Base-by-base conservation (phyloP, 2,113 vertebrate genomes). In the Eleginops maclovinus region DNA sequence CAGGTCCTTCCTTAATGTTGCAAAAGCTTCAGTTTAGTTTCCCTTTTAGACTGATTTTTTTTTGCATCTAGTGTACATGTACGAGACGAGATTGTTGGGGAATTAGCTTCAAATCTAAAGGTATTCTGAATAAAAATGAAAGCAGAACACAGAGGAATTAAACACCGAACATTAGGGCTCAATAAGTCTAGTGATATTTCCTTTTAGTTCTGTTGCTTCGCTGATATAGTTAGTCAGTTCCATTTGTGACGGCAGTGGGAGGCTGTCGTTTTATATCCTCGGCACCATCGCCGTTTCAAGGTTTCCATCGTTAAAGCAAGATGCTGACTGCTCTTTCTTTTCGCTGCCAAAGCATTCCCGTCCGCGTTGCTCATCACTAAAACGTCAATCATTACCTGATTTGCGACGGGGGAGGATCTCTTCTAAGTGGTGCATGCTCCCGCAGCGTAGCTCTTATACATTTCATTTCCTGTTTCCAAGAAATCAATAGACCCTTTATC, bases 301-400 rank as follows among this genome's bases (percentile, higher is more conserved):
- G 51, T 69, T 79, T 68, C 58, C 21, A 31, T 85, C 53, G 21
- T 87, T 88, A 83, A 53, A 12, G 0, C n/a, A 66, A 92, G 86
- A 82, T 89, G 92, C 91, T 93, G 91, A 91, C 85, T n/a, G 41
- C 75, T 72, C 83, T 15, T 47, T 81, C 56, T 80, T 91, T 92
- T 68, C 46, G 88, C 90, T 88, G 72, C 75, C 66, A 6, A 75
- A 75, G 89, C 90, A 85, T 68, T 80, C 76, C 75, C 86, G 82
- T 82, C 89, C 82, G 65, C 9, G 24, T 68, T 28, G 61, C 82
- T 88, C 82, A 86, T 91, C 82, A 59, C 82, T 83, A 81, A 90
- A 84, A 79, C 54, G 85, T 80, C 89, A 81, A 46, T 91, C 88
- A 85, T 75, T 50, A 69, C 54, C 56, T 88, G 90, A 88, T 88